Conservation (phyloP, 1,140 invertebrate genomes). For the Aleiodes sp. region DNA sequence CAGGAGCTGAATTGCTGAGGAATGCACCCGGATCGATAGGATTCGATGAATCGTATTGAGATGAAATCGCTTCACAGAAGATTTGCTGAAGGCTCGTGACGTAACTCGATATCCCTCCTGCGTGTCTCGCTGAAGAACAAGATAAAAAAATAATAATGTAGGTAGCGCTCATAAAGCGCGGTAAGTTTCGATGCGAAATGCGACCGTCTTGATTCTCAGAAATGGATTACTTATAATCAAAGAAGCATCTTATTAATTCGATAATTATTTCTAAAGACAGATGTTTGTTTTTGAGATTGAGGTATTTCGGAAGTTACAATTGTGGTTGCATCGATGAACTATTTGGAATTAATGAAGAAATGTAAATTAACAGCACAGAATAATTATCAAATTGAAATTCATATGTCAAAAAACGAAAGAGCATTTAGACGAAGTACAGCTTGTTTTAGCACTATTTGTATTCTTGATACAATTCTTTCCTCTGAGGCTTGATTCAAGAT, state of each 20-base stretch:
- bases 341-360: too few relatives aligned
- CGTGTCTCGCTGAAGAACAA: background rate
- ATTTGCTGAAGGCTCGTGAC: background rate
- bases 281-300: too few relatives aligned
- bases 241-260: background rate
- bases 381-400: too few relatives aligned
- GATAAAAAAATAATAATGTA: background rate
- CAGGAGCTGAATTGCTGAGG: slow-evolving; percentile 11
- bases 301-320: too few relatives aligned
- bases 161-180: background rate
- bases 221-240: background rate
- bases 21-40: slow-evolving; percentile 25
- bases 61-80: background rate
- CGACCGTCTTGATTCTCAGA: slow-evolving; percentile 21
- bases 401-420: too few relatives aligned
- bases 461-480: too few relatives aligned
- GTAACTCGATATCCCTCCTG: slow-evolving; percentile 5
- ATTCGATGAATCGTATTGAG: slow-evolving; percentile 17
- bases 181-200: slow-evolving; percentile 2
- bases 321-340: too few relatives aligned
- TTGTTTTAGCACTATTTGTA: too few relatives aligned
- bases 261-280: background rate
- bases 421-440: too few relatives aligned
- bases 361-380: too few relatives aligned
- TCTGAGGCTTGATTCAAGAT: too few relatives aligned